Percentiles rank a stretch among this genome's conserved stretches.
These are phyloP conservation scores for Nymphalis urticae DNA, from an alignment of 2,888 invertebrate species.

Conservation along the genomic window DNA sequence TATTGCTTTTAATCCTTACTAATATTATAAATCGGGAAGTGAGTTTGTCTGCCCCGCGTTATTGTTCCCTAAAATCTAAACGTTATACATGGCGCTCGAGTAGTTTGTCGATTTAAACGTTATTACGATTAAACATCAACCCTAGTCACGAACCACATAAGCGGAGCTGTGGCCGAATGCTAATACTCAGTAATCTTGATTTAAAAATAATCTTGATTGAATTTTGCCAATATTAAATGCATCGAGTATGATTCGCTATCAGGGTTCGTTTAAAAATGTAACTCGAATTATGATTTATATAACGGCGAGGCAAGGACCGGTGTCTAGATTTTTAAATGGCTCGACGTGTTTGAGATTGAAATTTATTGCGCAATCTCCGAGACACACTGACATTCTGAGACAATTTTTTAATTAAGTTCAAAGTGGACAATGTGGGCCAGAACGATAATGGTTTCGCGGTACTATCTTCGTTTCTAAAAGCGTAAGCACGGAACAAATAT, in stretches of 20 bases:
- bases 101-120: no score
- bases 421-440: constrained; percentile 33
- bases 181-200: background rate
- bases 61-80: background rate
- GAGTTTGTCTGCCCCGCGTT: background rate
- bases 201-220: background rate
- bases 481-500: background rate
- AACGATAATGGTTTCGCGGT: constrained; percentile 23
- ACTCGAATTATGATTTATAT: constrained; percentile 39
- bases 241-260: constrained; percentile 21
- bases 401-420: constrained; percentile 43
- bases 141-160: no score
- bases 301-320: constrained; percentile 36
- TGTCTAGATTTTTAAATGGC: constrained; percentile 42
- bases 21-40: background rate
- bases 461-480: constrained; percentile 9
- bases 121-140: no score
- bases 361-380: constrained; percentile 39
- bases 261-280: constrained; percentile 31
- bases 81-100: no score
- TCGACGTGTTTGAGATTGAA: constrained; percentile 40
- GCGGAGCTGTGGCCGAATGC: no score
- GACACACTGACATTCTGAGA: constrained; percentile 40
- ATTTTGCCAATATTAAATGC: background rate
- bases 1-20: constrained; percentile 14